phyloP scores from a whole-genome alignment of 2,113 vertebrate genomes.

The Buteo buteo region DNA sequence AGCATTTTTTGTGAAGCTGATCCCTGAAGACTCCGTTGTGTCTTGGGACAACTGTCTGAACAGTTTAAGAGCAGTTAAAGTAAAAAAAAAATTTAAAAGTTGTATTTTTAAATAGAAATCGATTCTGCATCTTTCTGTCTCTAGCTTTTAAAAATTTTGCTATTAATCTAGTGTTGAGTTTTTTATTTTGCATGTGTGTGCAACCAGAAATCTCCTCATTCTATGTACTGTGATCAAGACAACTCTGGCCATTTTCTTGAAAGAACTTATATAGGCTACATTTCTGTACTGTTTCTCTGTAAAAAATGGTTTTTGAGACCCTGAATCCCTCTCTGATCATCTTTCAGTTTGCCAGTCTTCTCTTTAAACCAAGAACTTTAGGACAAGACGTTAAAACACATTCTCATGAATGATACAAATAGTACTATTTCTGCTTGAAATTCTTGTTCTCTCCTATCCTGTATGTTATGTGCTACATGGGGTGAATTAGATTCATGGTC shows the following conservation, averaged over 20 bases:
- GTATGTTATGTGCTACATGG: not conserved
- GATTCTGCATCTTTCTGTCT: not conserved
- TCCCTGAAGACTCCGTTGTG: not conserved
- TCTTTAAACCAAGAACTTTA: not conserved
- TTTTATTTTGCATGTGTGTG: not conserved
- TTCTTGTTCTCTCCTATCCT: not conserved
- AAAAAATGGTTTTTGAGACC: not conserved
- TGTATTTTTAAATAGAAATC: not conserved
- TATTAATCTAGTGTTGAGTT: not conserved
- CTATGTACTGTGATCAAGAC: not conserved
- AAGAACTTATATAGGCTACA: not conserved
- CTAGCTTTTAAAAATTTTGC: not conserved
- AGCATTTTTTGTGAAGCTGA: not conserved
- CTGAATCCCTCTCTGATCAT: not conserved
- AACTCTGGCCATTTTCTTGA: not conserved
- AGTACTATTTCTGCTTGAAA: not conserved
- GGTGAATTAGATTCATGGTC: not conserved
- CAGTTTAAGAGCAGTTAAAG: not conserved
- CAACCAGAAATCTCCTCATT: not conserved
- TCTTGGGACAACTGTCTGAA: not conserved
- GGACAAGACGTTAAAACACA: not conserved
- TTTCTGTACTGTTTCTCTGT: not conserved
- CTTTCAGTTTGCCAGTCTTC: not conserved
- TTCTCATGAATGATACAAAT: not conserved
- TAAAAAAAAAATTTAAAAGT: not conserved